Conservation (phyloP, 2,113 vertebrate genomes). For the Pogona vitticeps region DNA sequence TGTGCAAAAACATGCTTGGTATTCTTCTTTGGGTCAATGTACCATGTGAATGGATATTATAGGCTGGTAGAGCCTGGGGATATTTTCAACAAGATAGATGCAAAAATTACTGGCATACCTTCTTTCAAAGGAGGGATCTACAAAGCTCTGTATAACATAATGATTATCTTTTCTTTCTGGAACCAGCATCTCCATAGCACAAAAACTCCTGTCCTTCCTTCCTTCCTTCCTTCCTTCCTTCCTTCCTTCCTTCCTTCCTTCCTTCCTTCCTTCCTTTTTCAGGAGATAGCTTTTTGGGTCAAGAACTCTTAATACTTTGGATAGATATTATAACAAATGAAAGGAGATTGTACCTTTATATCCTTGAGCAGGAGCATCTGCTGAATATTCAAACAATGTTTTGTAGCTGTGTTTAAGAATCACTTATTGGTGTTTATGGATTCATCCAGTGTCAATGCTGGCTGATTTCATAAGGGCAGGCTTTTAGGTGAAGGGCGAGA, state of each 20-base stretch:
- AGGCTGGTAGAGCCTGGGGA: not conserved
- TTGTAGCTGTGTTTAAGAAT: not conserved
- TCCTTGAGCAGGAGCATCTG: not conserved
- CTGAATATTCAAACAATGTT: conserved; percentile 12
- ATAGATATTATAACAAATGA: not conserved
- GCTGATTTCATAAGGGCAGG: not conserved
- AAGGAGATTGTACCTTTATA: not conserved
- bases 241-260: rapidly evolving
- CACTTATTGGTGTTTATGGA: not conserved
- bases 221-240: rapidly evolving
- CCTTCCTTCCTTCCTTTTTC: not conserved
- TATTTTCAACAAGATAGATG: not conserved
- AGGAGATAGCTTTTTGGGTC: not conserved
- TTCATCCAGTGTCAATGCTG: not conserved
- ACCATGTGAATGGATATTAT: too few species aligned
- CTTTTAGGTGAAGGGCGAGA: not conserved
- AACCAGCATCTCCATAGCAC: not conserved
- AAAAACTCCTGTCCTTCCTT: rapidly evolving
- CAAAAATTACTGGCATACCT: not conserved
- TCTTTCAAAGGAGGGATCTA: not conserved
- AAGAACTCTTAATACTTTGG: not conserved
- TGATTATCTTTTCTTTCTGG: not conserved
- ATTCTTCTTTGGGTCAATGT: not conserved
- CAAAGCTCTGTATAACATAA: not conserved
- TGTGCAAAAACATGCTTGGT: not conserved